Evolutionary conservation across 2,113 vertebrate genomes (phyloP).

Genomic region (Cygnus atratus): DNA sequence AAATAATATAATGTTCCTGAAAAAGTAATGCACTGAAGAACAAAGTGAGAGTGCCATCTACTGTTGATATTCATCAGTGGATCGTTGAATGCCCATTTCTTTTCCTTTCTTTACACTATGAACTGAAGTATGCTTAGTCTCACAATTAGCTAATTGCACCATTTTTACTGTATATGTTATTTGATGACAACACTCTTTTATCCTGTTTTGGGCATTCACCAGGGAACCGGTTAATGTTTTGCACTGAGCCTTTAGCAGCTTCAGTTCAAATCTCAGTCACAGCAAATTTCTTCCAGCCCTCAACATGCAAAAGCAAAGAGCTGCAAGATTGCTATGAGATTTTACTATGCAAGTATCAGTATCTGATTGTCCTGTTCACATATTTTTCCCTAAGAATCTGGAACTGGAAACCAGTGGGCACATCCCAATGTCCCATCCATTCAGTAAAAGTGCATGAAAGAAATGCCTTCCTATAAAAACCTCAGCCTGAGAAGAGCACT

Average conservation of each 20-base stretch:
- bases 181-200: neutral
- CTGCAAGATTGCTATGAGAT: neutral
- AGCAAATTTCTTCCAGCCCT: neutral
- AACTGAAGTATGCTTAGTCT: neutral
- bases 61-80: neutral
- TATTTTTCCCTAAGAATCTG: neutral
- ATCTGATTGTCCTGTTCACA: neutral
- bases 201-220: neutral
- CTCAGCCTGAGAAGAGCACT: neutral
- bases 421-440: neutral
- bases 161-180: neutral
- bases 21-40: neutral
- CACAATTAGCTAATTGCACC: neutral
- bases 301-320: neutral
- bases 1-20: neutral
- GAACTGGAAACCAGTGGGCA: neutral
- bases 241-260: neutral
- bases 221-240: neutral
- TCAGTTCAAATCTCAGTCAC: neutral
- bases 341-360: neutral
- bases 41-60: constrained; percentile 36
- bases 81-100: neutral
- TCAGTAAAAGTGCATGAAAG: neutral
- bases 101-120: accelerated
- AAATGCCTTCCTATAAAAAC: neutral